Evolutionary conservation across 2,797 vertebrate genomes (phyloP).

Genomic region (Sphaeramia orbicularis): DNA sequence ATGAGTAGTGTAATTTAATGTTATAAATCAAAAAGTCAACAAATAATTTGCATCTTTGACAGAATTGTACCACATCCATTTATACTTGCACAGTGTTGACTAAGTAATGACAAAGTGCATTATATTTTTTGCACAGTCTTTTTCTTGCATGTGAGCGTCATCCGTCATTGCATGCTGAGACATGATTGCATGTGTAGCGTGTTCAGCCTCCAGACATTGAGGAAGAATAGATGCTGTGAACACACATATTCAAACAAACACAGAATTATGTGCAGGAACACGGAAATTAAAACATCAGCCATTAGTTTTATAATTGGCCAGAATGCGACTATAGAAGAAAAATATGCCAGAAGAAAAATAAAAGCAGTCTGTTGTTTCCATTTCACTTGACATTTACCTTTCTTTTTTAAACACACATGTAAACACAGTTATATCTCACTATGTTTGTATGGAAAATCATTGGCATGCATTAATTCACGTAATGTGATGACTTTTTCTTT

Average conservation of each 20-base stretch:
- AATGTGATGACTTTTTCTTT: too few relatives aligned
- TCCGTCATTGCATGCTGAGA: constrained; percentile 37
- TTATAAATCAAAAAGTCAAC: not conserved
- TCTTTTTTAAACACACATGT: not conserved
- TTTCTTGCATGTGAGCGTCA: constrained; percentile 34
- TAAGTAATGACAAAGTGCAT: not conserved
- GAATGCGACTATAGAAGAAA: constrained; percentile 24
- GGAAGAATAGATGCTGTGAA: constrained; percentile 16
- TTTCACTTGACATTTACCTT: constrained; percentile 34
- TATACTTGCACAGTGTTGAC: not conserved
- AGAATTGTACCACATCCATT: not conserved
- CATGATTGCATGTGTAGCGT: constrained; percentile 46
- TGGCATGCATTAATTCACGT: too few relatives aligned
- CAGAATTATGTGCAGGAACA: constrained; percentile 11
- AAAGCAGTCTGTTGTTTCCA: constrained; percentile 16
- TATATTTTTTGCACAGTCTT: constrained; percentile 1
- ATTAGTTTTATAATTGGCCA: constrained; percentile 49
- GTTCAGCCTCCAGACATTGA: constrained; percentile 52
- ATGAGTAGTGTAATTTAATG: not conserved
- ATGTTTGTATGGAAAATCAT: too few relatives aligned
- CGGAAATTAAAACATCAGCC: constrained; percentile 25
- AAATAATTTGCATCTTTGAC: not conserved
- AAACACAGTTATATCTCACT: not conserved
- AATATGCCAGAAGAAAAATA: constrained; percentile 26
- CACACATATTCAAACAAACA: constrained; percentile 25